Percentiles rank a stretch among this genome's conserved stretches.
Conservation (phyloP, 1,140 invertebrate genomes). For the Aculops lycopersici region DNA sequence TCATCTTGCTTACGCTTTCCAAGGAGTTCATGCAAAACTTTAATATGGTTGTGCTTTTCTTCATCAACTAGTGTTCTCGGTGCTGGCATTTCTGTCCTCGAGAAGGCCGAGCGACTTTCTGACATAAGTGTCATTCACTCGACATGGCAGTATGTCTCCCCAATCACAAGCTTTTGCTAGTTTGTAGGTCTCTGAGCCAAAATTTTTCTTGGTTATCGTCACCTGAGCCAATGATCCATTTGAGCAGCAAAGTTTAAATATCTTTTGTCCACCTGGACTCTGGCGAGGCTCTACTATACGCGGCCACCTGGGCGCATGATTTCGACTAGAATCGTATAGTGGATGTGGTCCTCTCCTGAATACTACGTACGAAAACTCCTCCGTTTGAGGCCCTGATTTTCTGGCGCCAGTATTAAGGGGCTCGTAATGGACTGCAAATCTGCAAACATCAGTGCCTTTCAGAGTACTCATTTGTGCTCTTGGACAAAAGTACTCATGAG, state of each 20-base stretch:
- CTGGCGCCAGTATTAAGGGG: constrained; percentile 20
- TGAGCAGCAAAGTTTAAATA: constrained; percentile 40
- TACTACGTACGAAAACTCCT: constrained; percentile 30
- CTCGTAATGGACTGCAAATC: constrained; percentile 30
- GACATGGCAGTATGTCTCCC: background rate
- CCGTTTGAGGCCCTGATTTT: constrained; percentile 16
- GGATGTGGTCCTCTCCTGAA: constrained; percentile 5
- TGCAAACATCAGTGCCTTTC: constrained; percentile 31
- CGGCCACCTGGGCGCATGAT: constrained; percentile 27
- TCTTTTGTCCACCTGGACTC: constrained; percentile 27
- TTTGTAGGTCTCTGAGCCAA: constrained; percentile 13
- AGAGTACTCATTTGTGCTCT: constrained; percentile 15
- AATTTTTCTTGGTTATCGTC: constrained; percentile 34
- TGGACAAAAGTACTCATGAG: constrained; percentile 41
- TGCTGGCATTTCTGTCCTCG: no score
- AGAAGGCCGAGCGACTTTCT: no score
- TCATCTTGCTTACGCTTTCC: no score
- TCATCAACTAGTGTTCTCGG: no score
- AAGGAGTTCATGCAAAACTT: no score
- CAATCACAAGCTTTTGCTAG: background rate
- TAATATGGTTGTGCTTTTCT: no score
- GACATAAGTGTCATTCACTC: background rate
- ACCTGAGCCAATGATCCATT: constrained; percentile 37
- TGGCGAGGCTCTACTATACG: constrained; percentile 32
- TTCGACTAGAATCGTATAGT: background rate